These are phyloP conservation scores for Litocranius walleri DNA, from an alignment of 2,113 vertebrate species.

Conservation along the genomic window DNA sequence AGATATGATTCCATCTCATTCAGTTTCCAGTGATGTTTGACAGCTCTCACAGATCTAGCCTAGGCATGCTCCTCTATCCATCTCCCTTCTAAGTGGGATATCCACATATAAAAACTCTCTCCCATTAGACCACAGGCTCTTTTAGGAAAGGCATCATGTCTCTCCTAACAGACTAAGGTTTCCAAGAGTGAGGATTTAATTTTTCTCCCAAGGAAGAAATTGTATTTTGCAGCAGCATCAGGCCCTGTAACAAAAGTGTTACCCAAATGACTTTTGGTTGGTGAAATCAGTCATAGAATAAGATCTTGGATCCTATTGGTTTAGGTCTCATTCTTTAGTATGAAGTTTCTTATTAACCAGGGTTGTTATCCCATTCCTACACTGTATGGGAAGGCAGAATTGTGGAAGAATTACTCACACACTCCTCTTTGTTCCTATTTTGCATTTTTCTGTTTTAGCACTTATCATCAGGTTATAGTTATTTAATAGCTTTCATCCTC, in stretches of 20 bases:
- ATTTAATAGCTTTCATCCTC: slow-evolving; percentile 5
- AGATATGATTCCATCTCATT: not conserved
- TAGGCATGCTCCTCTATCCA: not conserved
- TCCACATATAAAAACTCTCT: not conserved
- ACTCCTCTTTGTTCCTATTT: not conserved
- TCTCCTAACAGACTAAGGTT: not conserved
- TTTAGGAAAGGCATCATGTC: not conserved
- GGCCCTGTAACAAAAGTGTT: not conserved
- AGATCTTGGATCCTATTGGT: not conserved
- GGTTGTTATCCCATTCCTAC: not conserved
- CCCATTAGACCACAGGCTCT: not conserved
- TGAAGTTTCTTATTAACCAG: not conserved
- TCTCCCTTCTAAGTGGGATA: not conserved
- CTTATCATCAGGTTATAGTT: not conserved
- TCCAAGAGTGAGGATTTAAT: not conserved
- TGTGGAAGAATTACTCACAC: not conserved
- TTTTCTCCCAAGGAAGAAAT: not conserved
- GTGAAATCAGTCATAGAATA: not conserved
- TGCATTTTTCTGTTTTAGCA: not conserved
- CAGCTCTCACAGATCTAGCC: not conserved
- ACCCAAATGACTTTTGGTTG: not conserved
- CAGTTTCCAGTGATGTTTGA: not conserved
- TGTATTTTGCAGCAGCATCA: not conserved
- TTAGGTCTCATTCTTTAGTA: not conserved
- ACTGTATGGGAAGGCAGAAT: not conserved